Conservation (phyloP, 2,888 invertebrate genomes). For the Minunthozetes semirufus region DNA sequence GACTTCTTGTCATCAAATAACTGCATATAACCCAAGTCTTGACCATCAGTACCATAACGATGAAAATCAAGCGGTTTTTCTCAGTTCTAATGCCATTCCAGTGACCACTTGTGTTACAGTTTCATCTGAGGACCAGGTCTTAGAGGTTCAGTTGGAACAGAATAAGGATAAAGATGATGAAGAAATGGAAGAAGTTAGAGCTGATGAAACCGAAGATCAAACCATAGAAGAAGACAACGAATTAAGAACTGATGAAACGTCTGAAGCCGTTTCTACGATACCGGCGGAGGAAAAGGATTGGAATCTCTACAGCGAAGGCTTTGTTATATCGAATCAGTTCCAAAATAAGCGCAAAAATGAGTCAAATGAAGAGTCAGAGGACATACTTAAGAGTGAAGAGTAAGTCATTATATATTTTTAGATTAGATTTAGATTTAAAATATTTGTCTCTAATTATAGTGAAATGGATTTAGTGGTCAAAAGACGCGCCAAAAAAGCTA, state of each 20-base stretch:
- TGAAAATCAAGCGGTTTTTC: neutral
- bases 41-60: slow-evolving; percentile 28
- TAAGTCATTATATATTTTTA: neutral
- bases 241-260: neutral
- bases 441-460: neutral
- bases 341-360: neutral
- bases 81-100: slow-evolving; percentile 26
- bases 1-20: neutral
- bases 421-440: neutral
- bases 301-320: neutral
- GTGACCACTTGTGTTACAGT: slow-evolving; percentile 27
- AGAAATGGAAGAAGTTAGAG: slow-evolving; percentile 1
- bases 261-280: neutral
- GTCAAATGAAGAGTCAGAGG: neutral
- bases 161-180: neutral
- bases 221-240: neutral
- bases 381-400: neutral
- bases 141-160: slow-evolving; percentile 12
- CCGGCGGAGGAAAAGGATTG: slow-evolving; percentile 9
- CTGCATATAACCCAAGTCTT: neutral
- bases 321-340: neutral
- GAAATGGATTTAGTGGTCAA: neutral
- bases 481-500: neutral
- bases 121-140: neutral
- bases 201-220: neutral